These are phyloP conservation scores for Euborellia annulipes DNA, from an alignment of 1,140 invertebrate species.

Conservation along the genomic window DNA sequence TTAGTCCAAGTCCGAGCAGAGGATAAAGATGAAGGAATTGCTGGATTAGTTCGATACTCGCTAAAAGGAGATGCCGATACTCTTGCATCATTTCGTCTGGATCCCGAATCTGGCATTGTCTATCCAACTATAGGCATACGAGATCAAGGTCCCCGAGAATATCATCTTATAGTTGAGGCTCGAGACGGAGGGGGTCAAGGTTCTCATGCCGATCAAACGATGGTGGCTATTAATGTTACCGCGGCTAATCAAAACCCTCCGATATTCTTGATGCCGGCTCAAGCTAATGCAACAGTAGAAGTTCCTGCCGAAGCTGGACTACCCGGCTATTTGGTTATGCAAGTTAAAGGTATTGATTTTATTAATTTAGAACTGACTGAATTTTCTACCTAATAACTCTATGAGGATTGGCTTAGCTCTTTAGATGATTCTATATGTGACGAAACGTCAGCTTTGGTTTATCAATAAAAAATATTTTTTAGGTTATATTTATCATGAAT, in stretches of 20 bases:
- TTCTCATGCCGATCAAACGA: constrained; percentile 45
- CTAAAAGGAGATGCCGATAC: no score
- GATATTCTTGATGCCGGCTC: constrained; percentile 59
- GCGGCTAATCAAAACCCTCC: constrained; percentile 76
- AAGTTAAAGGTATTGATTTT: constrained; percentile 34
- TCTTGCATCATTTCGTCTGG: constrained; percentile 40
- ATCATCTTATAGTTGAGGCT: constrained; percentile 54
- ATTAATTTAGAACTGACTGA: no score
- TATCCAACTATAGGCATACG: constrained; percentile 39
- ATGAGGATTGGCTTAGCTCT: no score
- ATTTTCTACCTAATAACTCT: no score
- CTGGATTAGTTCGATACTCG: constrained; percentile 55
- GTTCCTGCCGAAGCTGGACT: constrained; percentile 62
- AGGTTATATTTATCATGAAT: no score
- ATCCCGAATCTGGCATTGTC: constrained; percentile 55
- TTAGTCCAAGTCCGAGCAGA: constrained; percentile 59
- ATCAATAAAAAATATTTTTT: no score
- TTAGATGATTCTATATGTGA: no score
- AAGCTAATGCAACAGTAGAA: constrained; percentile 52
- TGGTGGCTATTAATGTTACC: constrained; percentile 58
- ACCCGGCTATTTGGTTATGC: constrained; percentile 56
- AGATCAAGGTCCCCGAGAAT: constrained; percentile 29
- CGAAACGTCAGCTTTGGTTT: no score
- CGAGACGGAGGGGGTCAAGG: constrained; percentile 52
- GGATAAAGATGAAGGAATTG: constrained; percentile 60